These are phyloP conservation scores for Mystacides longicornis DNA, from an alignment of 2,888 invertebrate genomes.

Conservation along the genomic window DNA sequence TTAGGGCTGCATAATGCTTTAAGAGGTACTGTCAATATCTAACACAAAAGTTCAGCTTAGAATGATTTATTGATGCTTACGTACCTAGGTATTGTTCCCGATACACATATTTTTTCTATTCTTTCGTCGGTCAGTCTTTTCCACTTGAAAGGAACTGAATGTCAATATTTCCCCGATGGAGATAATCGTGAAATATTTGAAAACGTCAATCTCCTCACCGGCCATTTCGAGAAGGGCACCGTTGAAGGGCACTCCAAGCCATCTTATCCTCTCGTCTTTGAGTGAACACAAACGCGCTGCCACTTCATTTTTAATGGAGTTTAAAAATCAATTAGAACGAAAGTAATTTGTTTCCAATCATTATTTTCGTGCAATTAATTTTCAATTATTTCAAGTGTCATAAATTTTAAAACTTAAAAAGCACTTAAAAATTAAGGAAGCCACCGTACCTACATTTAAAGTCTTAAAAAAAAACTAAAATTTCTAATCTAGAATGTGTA, in stretches of 20 bases:
- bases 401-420: too few relatives aligned
- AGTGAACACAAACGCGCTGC: conserved; percentile 8
- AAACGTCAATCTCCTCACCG: conserved; percentile 14
- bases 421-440: too few relatives aligned
- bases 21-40: not conserved
- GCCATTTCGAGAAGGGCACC: conserved; percentile 3
- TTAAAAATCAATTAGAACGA: conserved; percentile 15
- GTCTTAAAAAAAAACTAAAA: too few relatives aligned
- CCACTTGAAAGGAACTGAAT: conserved; percentile 10
- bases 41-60: not conserved
- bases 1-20: not conserved
- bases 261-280: conserved; percentile 9
- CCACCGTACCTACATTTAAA: too few relatives aligned
- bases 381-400: not conserved
- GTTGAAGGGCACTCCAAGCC: not conserved
- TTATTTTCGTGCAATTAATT: not conserved
- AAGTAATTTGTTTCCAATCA: conserved; percentile 12
- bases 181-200: conserved; percentile 18
- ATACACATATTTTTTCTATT: conserved; percentile 3
- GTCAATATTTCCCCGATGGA: conserved; percentile 13
- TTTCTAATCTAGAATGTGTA: too few relatives aligned
- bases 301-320: conserved; percentile 13
- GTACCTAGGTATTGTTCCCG: conserved; percentile 8
- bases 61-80: conserved; percentile 10
- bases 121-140: conserved; percentile 12